Percentiles rank a stretch among this genome's conserved stretches.
These are phyloP conservation scores for Tenebrosternarchus preto DNA, from an alignment of 2,113 vertebrate species.

Conservation along the genomic window DNA sequence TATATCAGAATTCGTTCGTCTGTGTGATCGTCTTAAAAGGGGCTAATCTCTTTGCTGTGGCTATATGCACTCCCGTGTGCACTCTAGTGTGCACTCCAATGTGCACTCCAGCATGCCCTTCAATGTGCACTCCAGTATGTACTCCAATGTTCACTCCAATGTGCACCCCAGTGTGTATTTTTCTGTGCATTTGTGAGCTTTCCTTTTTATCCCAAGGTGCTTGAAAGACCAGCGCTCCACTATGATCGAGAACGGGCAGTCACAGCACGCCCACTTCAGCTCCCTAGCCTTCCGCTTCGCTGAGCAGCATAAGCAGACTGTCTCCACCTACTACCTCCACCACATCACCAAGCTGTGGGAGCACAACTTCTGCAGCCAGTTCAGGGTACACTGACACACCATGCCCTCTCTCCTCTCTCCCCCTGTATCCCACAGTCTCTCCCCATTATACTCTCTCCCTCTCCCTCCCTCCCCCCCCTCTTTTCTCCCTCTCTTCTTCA, in stretches of 20 bases:
- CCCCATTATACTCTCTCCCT: too few species aligned
- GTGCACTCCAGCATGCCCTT: too few species aligned
- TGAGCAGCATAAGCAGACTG: constrained; percentile 71
- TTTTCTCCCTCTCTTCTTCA: too few species aligned
- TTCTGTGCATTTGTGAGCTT: too few species aligned
- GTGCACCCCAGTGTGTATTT: background rate
- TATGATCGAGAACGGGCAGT: constrained; percentile 67
- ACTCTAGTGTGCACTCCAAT: constrained; percentile 49
- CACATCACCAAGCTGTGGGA: constrained; percentile 71
- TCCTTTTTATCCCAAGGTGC: constrained; percentile 74
- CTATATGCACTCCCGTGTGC: background rate
- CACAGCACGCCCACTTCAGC: constrained; percentile 70
- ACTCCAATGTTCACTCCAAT: constrained; percentile 49
- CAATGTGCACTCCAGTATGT: background rate
- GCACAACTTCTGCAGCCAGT: constrained; percentile 65
- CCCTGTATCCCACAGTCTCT: too few species aligned
- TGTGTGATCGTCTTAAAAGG: too few species aligned
- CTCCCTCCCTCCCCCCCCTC: too few species aligned
- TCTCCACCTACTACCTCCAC: constrained; percentile 75
- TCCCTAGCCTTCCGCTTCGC: constrained; percentile 75
- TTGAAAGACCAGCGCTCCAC: constrained; percentile 63
- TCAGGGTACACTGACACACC: constrained; percentile 56
- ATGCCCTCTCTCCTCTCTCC: too few species aligned
- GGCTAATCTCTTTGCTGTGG: too few species aligned
- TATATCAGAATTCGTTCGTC: too few species aligned